Percentiles rank a stretch among this genome's conserved stretches.
phyloP scores from a whole-genome alignment of 1,140 invertebrate species.

The Frieseomelitta varia region DNA sequence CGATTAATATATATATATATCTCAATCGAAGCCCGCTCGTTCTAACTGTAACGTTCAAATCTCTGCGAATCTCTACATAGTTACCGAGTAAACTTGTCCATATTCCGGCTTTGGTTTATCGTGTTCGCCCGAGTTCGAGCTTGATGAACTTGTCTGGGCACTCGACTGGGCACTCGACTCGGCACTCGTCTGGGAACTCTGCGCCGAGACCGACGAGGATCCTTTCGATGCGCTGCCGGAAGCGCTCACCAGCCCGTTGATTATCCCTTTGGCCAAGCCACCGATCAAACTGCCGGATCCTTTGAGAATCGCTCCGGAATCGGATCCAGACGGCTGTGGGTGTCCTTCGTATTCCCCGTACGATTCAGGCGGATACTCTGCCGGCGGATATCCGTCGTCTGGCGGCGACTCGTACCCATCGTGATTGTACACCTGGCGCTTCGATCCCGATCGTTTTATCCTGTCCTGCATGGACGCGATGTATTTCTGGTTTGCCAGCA shows the following conservation, averaged over 20 bases:
- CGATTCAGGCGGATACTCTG: not conserved
- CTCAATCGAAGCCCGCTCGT: not conserved
- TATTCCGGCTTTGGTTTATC: slow-evolving; percentile 54
- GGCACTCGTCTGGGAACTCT: not conserved
- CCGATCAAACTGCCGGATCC: slow-evolving; percentile 61
- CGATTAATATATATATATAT: not conserved
- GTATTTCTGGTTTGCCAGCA: slow-evolving; percentile 68
- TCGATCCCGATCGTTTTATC: slow-evolving; percentile 65
- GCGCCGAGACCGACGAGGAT: slow-evolving; percentile 53
- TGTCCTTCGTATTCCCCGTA: not conserved
- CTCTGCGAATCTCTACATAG: slow-evolving; percentile 35
- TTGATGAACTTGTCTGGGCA: not conserved
- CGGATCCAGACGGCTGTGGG: not conserved
- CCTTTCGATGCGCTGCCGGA: slow-evolving; percentile 72
- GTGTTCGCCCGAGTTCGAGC: slow-evolving; percentile 28
- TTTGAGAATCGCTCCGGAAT: slow-evolving; percentile 28
- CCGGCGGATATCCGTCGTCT: not conserved
- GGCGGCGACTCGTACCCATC: slow-evolving; percentile 1
- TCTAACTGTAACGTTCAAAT: not conserved
- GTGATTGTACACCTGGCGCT: slow-evolving; percentile 5
- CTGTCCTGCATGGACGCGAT: slow-evolving; percentile 70
- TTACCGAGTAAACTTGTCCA: slow-evolving; percentile 61
- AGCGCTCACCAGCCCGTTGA: slow-evolving; percentile 74
- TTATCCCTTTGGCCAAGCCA: slow-evolving; percentile 75
- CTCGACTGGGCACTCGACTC: slow-evolving; percentile 3